These are phyloP conservation scores for Tachina lurida DNA, from an alignment of 2,888 invertebrate genomes.

Conservation along the genomic window DNA sequence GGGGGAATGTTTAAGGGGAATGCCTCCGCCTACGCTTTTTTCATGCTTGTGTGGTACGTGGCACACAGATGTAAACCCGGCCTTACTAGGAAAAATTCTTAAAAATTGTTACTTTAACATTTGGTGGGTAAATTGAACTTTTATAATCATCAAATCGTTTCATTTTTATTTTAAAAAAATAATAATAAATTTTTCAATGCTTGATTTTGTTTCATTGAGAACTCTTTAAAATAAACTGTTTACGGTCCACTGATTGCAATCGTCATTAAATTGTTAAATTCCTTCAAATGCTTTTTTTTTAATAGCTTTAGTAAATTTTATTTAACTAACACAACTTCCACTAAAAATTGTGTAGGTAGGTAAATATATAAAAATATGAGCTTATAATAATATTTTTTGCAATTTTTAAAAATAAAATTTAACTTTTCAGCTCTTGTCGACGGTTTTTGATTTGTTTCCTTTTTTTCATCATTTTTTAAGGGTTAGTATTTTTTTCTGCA, in stretches of 20 bases:
- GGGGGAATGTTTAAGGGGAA: no score
- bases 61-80: no score
- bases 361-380: not conserved
- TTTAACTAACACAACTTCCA: not conserved
- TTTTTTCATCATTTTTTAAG: slow-evolving; percentile 28
- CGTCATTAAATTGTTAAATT: not conserved
- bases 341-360: not conserved
- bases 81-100: no score
- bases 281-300: not conserved
- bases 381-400: slow-evolving; percentile 8
- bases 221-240: slow-evolving; percentile 19
- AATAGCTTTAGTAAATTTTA: slow-evolving; percentile 25
- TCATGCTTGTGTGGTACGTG: no score
- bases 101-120: no score
- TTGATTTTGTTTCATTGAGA: slow-evolving; percentile 17
- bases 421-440: slow-evolving; percentile 34
- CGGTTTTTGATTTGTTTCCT: not conserved
- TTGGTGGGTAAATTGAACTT: no score
- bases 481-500: slow-evolving; percentile 44
- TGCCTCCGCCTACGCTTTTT: no score
- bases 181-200: not conserved
- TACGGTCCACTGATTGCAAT: slow-evolving; percentile 15
- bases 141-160: not conserved
- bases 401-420: slow-evolving; percentile 18
- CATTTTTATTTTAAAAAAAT: not conserved